These are phyloP conservation scores for Hydrotaea cyrtoneurina DNA, from an alignment of 2,888 invertebrate species.

Conservation along the genomic window DNA sequence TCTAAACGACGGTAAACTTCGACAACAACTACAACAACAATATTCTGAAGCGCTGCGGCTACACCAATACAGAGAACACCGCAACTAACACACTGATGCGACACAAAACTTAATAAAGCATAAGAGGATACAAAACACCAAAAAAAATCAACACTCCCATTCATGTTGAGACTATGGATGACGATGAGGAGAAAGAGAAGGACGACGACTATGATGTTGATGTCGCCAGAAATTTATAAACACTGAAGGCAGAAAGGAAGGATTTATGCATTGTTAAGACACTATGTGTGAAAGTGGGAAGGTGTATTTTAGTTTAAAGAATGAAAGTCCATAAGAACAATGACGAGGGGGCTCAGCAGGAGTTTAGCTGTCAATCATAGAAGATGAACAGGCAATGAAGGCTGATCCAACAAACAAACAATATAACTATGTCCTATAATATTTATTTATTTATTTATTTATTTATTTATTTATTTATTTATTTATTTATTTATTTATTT, in stretches of 20 bases:
- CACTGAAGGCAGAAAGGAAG: background rate
- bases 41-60: too few species aligned
- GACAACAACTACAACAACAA: conserved; percentile 11
- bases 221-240: background rate
- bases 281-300: background rate
- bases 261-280: conserved; percentile 7
- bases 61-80: background rate
- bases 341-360: background rate
- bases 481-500: too few species aligned
- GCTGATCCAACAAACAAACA: too few species aligned
- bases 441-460: too few species aligned
- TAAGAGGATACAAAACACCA: background rate
- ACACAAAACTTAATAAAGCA: conserved; percentile 16
- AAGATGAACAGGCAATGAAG: too few species aligned
- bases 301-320: background rate
- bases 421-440: too few species aligned
- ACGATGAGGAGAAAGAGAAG: background rate
- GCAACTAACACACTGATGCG: background rate
- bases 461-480: too few species aligned
- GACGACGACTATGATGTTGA: background rate
- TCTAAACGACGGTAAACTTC: conserved; percentile 1
- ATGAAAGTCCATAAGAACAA: too few species aligned
- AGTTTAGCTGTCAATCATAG: too few species aligned
- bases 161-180: background rate
- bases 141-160: background rate